Conservation (phyloP, 2,113 vertebrate genomes). For the Pterocles burchelli region DNA sequence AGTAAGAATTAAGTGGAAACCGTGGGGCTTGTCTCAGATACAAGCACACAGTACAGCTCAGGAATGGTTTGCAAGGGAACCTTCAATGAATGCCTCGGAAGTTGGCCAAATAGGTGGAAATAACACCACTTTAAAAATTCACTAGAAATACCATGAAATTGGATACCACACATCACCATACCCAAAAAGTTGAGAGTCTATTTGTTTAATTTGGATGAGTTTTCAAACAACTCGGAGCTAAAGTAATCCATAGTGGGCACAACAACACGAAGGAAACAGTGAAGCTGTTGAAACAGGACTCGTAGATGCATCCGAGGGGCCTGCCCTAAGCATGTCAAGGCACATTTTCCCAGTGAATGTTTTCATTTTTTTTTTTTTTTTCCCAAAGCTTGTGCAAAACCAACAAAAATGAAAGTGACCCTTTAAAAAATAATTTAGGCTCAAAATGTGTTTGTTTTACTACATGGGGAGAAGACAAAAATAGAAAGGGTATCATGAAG, state of each 20-base stretch:
- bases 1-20: not conserved
- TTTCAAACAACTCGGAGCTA: conserved; percentile 11
- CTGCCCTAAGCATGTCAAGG: not conserved
- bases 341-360: not conserved
- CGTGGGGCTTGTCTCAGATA: not conserved
- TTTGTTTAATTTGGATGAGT: conserved; percentile 40
- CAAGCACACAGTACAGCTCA: not conserved
- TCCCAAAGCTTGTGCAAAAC: not conserved
- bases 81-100: not conserved
- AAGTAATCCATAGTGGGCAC: not conserved
- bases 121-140: not conserved
- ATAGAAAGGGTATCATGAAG: not conserved
- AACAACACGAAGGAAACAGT: not conserved
- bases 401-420: not conserved
- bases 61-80: not conserved
- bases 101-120: not conserved
- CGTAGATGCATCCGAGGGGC: not conserved
- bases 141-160: not conserved
- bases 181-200: not conserved
- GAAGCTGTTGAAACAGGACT: not conserved
- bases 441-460: not conserved
- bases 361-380: not conserved
- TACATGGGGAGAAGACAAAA: not conserved
- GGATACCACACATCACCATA: not conserved
- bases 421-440: not conserved